phyloP scores from a whole-genome alignment of 2,113 vertebrate genomes.

The human region DNA sequence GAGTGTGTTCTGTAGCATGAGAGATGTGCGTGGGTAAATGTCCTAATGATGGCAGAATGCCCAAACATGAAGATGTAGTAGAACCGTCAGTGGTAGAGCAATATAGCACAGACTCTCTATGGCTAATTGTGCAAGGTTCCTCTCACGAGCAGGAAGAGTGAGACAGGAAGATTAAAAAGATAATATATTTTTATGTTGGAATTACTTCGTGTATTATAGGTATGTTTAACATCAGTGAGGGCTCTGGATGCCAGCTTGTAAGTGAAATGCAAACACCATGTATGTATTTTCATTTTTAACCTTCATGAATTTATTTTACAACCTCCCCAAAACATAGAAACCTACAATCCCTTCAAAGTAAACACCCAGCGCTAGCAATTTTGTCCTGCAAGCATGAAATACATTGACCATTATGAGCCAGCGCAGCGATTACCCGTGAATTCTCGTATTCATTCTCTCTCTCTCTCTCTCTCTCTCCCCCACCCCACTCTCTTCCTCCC shows the following conservation, averaged over 20 bases:
- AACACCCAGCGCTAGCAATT: slow-evolving; percentile 74
- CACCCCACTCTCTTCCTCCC: neutral
- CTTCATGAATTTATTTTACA: slow-evolving; percentile 76
- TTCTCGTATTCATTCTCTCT: slow-evolving; percentile 59
- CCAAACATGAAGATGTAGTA: slow-evolving; percentile 26
- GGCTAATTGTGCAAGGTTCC: neutral
- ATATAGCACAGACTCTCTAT: neutral
- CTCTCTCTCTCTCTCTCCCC: neutral
- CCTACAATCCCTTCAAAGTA: slow-evolving; percentile 80
- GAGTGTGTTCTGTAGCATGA: neutral
- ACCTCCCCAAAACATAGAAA: slow-evolving; percentile 75
- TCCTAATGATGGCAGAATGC: slow-evolving; percentile 56
- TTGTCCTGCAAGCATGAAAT: slow-evolving; percentile 75
- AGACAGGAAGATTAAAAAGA: neutral
- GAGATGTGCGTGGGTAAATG: neutral
- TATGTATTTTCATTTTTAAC: slow-evolving; percentile 78
- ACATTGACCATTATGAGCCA: slow-evolving; percentile 74
- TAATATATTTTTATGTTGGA: neutral
- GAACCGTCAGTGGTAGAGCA: neutral
- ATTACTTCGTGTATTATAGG: neutral
- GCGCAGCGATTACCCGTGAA: slow-evolving; percentile 72
- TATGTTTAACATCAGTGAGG: slow-evolving; percentile 24
- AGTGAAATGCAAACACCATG: slow-evolving; percentile 62
- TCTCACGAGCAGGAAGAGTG: neutral
- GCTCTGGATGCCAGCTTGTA: slow-evolving; percentile 55